Conservation (phyloP, 2,888 invertebrate genomes). For the Chymomyza procnemis region DNA sequence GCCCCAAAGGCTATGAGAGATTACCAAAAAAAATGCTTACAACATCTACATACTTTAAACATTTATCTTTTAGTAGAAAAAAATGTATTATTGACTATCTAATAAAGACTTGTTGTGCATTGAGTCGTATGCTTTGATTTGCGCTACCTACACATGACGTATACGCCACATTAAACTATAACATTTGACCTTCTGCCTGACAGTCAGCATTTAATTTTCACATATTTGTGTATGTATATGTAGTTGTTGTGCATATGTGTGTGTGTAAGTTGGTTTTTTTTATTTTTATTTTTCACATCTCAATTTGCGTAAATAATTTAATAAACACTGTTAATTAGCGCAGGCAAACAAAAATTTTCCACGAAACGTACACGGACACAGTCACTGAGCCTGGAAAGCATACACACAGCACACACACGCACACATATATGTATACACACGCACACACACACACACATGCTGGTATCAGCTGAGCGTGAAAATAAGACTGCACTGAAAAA, state of each 20-base stretch:
- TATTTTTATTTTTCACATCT: slow-evolving; percentile 19
- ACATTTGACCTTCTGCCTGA: not conserved
- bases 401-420: not conserved
- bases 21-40: no score
- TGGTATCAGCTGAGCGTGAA: not conserved
- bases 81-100: no score
- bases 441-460: not conserved
- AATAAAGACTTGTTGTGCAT: no score
- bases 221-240: not conserved
- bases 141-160: not conserved
- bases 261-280: slow-evolving; percentile 2
- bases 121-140: no score
- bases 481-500: not conserved
- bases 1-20: no score
- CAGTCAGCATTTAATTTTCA: not conserved
- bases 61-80: no score
- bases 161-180: not conserved
- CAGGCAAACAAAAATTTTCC: slow-evolving; percentile 26
- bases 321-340: slow-evolving; percentile 40
- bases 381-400: not conserved
- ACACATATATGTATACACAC: not conserved
- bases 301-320: slow-evolving; percentile 30
- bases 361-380: not conserved
- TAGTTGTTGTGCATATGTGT: not conserved
- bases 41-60: no score